Base-by-base conservation (phyloP, 2,797 vertebrate species). In the Crenuchus spilurus region DNA sequence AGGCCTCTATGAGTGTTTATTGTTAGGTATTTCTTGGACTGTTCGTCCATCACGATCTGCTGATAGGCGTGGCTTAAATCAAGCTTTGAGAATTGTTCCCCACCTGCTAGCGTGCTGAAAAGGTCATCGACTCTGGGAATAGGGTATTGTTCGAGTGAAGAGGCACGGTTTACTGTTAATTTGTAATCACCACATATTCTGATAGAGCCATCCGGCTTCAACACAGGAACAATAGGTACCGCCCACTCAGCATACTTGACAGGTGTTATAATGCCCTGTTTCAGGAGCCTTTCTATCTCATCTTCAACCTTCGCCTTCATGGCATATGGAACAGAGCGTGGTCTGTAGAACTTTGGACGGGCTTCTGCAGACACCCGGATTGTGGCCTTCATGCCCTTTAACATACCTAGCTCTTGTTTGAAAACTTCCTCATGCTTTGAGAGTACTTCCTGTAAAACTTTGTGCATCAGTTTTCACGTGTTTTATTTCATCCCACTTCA, bases 61-160 rank as follows among this genome's bases (percentile, higher is more conserved):
- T 76, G 58, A 28, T 76, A 76, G 11, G 74, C 67, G 18, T 76
- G 74, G 9, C 60, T 74, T 24, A 71, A 18, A 26, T 64, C 46
- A 4, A 72, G 60, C 39, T 67, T 68, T 4, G 62, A 26, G 13
- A 44, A 74, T 4, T 60, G 31, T 14, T 61, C 3, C 9, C 33
- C 51, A 16, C 55, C 57, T 35, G 57, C 16, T 11, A 71, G 18
- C 13, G 20, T 20, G 2, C 30, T 28, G 10, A 60, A 70, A 13
- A 44, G 28, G 16, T 60, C 68, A n/a, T 60, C 68, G 1, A 70
- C 30, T 13, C 11, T 54, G 2, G 22, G 51, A 16, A 54, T 69
- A n/a, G 66, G 66, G 10, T 69, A 69, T 39, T 69, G 49, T 20
- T 69, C 66, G 11, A 69, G 49, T 8, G 9, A 37, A 13, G 66